Evolutionary conservation across 1,140 invertebrate genomes (phyloP), one percentile per base, ranked within the genome.

Genomic region (Ips typographus): DNA sequence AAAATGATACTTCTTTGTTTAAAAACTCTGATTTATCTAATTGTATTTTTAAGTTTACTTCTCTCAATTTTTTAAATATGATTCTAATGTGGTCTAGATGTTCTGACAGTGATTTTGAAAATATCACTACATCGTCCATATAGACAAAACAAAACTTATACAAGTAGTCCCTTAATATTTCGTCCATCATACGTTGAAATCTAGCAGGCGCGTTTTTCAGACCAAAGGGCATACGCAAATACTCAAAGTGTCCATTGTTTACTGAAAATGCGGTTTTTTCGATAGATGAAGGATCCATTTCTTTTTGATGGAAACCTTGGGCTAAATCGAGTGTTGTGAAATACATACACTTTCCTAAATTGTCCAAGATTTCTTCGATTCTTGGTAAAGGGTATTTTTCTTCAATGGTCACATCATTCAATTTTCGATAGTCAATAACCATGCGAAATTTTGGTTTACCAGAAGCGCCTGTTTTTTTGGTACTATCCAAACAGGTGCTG

Each of bases 311-410:
- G 62, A 82, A 85, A 0, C 82, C 84, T 37, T 75, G 79, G 0
- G 75, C 75, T 7, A 85, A 63, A 74, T 88, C 85, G 1, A 87
- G 66, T 1, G 80, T 80, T 2, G 78, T 75, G 70, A 86, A 86
- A 71, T 80, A 83, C 56, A 75, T 77, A 44, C 77, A 75, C 22
- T 79, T 79, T 2, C 79, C 79, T n/a, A 87, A 60, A 42, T 79
- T 76, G 70, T 85, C 80, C 59, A 83, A 62, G 38, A 80, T 81
- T 22, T 85, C 82, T 2, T 79, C 76, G 7, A 87, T 85, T 7
- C 81, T 70, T 6, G 85, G 85, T 1, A 88, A 65, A 1, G 86
- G 85, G 74, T 82, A 88, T 47, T 70, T 75, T 73, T 87, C 84
- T 4, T 74, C 75, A 39, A 81, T 73, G 7, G 79, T 67, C 44